Evolutionary conservation across 2,797 vertebrate species (phyloP).

Genomic region (Amazona finschi): DNA sequence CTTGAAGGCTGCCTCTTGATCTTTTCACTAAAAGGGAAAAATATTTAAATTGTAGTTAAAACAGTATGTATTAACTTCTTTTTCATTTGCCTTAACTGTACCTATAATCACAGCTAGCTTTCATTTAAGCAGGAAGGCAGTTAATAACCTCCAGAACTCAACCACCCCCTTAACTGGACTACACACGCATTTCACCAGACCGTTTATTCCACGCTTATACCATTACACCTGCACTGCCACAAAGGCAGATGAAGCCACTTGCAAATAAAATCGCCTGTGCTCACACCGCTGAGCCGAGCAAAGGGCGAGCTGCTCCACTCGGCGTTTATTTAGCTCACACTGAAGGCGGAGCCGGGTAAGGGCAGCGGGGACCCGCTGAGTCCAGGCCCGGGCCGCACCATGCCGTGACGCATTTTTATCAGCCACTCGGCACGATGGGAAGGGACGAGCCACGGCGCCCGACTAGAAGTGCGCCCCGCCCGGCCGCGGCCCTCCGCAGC

Average conservation of each 20-base stretch:
- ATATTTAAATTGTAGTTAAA: background rate
- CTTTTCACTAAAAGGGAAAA: slow-evolving; percentile 35
- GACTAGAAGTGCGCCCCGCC: background rate
- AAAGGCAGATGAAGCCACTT: accelerated
- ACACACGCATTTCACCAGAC: accelerated
- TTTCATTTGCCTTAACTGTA: accelerated
- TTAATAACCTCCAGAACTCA: background rate
- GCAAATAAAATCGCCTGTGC: accelerated
- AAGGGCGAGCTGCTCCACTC: accelerated
- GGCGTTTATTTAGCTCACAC: accelerated
- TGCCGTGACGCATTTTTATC: slow-evolving; percentile 33
- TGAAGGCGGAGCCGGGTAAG: too few species aligned
- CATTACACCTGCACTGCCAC: accelerated
- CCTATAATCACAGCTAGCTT: background rate
- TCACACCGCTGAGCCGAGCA: background rate
- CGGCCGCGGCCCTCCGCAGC: background rate
- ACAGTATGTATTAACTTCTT: background rate
- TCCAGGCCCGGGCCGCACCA: background rate
- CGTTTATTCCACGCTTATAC: background rate
- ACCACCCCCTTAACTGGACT: accelerated
- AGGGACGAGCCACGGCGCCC: background rate
- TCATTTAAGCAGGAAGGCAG: accelerated
- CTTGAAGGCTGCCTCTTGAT: background rate
- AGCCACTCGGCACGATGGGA: background rate
- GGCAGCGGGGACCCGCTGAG: background rate